Conservation (phyloP, 2,888 invertebrate genomes). For the Ophion ventricosus region DNA sequence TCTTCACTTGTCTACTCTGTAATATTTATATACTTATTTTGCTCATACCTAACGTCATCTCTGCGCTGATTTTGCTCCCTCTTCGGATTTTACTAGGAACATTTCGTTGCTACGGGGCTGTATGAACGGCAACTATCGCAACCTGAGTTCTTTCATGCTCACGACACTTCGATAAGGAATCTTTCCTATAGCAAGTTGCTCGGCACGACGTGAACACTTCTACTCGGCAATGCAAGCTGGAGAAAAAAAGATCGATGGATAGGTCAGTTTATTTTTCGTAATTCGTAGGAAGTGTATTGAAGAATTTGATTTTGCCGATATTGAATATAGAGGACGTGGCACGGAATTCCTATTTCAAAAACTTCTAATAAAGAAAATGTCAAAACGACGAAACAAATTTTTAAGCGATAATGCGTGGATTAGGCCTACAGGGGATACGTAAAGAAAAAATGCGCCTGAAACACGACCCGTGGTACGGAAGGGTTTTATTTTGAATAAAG, state of each 20-base stretch:
- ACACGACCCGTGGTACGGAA: too few species aligned
- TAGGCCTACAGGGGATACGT: too few species aligned
- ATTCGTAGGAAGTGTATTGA: too few species aligned
- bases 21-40: slow-evolving; percentile 9
- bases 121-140: neutral
- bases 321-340: too few species aligned
- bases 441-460: too few species aligned
- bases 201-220: neutral
- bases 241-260: neutral
- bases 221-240: neutral
- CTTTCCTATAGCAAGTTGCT: neutral
- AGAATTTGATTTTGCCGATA: too few species aligned
- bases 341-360: too few species aligned
- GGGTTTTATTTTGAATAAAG: too few species aligned
- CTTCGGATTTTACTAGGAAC: neutral
- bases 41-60: neutral
- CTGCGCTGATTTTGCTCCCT: neutral
- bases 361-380: too few species aligned
- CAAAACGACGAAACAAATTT: too few species aligned
- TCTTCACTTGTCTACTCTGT: slow-evolving; percentile 34
- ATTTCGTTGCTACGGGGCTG: neutral
- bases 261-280: neutral
- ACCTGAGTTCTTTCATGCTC: slow-evolving; percentile 22
- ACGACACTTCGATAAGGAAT: slow-evolving; percentile 8
- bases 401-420: too few species aligned